Base-by-base conservation (phyloP, 1,140 invertebrate species). In the Apocrypta bakeri region DNA sequence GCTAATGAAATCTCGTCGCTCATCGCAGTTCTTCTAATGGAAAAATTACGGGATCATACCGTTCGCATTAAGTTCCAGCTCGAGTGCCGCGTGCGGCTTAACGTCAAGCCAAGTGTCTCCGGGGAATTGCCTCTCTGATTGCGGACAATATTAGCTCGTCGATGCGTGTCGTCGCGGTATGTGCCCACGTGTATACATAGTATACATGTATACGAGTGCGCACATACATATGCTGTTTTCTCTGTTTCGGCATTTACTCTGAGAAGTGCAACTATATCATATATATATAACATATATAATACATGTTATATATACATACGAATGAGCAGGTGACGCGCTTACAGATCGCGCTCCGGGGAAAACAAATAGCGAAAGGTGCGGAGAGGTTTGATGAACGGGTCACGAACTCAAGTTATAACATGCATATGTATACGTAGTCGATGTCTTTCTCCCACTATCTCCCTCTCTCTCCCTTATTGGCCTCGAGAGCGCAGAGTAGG, bases 331-430 rank as follows among this genome's bases (percentile, higher is more conserved):
- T 82, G 48, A 31, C 40, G 21, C 37, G 77, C 64, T 83, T 84
- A 79, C 78, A 40, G 82, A 86, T 86, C 82, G 84, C 77, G 82
- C 74, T 68, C 64, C 68, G 25, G 74, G 56, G 71, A 84, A 82
- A 66, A 78, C 37, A 25, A 40, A n/a, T n/a, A 40, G 21, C 25
- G 56, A 31, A 21, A 48, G 64, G 66, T 21, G 64, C 1, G 17
- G 40, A 56, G 40, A 33, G 37, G 40, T 63, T n/a, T n/a, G n/a
- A n/a, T n/a, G n/a, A n/a, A n/a, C 48, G 12, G 77, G 63, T 81
- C 61, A 42, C 24, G 25, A 48, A 66, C 33, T 24, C 7, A 9
- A 2, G 3, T 9, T 37, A 9, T n/a, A n/a, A n/a, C n/a, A n/a
- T n/a, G n/a, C n/a, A n/a, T 37, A 37, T 37, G 9, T 37, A 37